Conservation (phyloP, 2,888 invertebrate species). For the Perdita meconis region DNA sequence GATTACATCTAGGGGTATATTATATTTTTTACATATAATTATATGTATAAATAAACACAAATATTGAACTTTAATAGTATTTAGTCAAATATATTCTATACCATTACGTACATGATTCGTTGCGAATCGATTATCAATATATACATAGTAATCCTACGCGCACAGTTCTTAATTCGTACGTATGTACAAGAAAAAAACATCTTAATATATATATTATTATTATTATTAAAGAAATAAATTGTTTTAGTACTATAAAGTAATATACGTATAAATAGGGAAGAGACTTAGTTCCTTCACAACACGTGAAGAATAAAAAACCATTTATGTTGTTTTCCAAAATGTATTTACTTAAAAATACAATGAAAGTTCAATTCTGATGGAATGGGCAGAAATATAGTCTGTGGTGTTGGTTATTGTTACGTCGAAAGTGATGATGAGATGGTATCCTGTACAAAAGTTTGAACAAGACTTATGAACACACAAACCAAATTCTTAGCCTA, state of each 20-base stretch:
- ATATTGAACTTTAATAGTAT: conserved; percentile 26
- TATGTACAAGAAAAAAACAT: conserved; percentile 42
- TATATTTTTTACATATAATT: conserved; percentile 60
- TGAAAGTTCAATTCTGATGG: conserved; percentile 78
- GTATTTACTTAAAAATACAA: conserved; percentile 81
- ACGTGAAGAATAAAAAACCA: conserved; percentile 72
- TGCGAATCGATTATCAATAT: conserved; percentile 35
- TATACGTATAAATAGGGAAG: conserved; percentile 55
- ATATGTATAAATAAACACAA: conserved; percentile 55
- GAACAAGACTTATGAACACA: conserved; percentile 76
- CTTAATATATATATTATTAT: too few species aligned
- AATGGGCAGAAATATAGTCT: conserved; percentile 79
- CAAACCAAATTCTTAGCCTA: conserved; percentile 78
- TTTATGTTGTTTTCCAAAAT: conserved; percentile 75
- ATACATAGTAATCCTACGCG: conserved; percentile 41
- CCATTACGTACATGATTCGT: conserved; percentile 47
- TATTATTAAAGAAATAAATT: conserved; percentile 11
- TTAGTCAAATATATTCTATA: conserved; percentile 38
- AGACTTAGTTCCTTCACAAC: conserved; percentile 67
- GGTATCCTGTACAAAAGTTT: conserved; percentile 78
- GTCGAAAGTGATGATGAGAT: conserved; percentile 75
- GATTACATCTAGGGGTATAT: conserved; percentile 58
- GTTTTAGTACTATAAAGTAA: conserved; percentile 20
- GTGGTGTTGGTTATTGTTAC: conserved; percentile 70
- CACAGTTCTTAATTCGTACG: conserved; percentile 31